phyloP scores from a whole-genome alignment of 1,140 invertebrate species.

The Bombus waltoni region DNA sequence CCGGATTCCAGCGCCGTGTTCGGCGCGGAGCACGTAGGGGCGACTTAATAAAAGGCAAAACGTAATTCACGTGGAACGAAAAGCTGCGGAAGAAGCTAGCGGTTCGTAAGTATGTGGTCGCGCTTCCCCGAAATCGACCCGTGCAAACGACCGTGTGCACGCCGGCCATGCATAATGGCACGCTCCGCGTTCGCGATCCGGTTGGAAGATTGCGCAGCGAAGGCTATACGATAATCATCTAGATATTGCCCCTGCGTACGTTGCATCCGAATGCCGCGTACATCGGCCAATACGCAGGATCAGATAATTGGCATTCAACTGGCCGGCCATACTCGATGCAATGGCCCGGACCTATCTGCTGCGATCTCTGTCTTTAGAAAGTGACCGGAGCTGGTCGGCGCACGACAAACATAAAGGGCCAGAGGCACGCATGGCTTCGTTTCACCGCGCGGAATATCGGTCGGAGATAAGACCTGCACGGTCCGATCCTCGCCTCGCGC shows the following conservation, averaged over 20 bases:
- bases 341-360: slow-evolving; percentile 70
- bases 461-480: not conserved
- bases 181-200: slow-evolving; percentile 76
- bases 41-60: not conserved
- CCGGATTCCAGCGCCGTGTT: too few relatives aligned
- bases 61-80: not conserved
- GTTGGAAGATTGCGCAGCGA: slow-evolving; percentile 74
- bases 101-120: not conserved
- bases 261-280: slow-evolving; percentile 67
- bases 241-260: slow-evolving; percentile 77
- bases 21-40: too few relatives aligned
- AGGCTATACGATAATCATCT: slow-evolving; percentile 77
- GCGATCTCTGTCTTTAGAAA: slow-evolving; percentile 68
- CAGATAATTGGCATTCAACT: slow-evolving; percentile 80
- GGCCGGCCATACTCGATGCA: slow-evolving; percentile 62
- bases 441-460: slow-evolving; percentile 27
- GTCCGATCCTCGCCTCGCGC: not conserved
- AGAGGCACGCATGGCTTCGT: slow-evolving; percentile 21
- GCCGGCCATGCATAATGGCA: slow-evolving; percentile 74
- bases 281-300: slow-evolving; percentile 72
- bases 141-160: slow-evolving; percentile 16
- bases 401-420: slow-evolving; percentile 63
- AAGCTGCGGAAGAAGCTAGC: not conserved
- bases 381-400: slow-evolving; percentile 64
- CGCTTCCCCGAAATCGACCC: slow-evolving; percentile 51